A percentile compares a stretch with the other conserved stretches of the same genome.
These are phyloP conservation scores for Rhinella marina DNA, from an alignment of 2,797 vertebrate species.

Conservation along the genomic window DNA sequence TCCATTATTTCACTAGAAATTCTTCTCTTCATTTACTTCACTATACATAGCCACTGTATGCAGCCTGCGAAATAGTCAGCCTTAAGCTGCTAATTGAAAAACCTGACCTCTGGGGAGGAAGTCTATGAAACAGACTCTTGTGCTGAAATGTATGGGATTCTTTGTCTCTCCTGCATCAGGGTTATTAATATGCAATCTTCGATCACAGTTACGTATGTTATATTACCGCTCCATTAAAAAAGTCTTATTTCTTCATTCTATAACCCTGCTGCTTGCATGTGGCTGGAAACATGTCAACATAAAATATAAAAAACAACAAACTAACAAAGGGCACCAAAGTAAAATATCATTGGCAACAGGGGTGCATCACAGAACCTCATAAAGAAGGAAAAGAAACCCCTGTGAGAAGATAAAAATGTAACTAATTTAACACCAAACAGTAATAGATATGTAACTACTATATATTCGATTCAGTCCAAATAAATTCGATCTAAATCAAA, in stretches of 20 bases:
- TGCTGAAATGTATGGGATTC: constrained; percentile 31
- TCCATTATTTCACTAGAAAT: background rate
- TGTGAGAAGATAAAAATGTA: background rate
- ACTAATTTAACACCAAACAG: too few relatives aligned
- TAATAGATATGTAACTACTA: too few relatives aligned
- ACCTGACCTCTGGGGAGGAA: constrained; percentile 27
- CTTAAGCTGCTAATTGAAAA: constrained; percentile 36
- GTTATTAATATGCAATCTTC: constrained; percentile 33
- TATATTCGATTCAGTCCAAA: too few relatives aligned
- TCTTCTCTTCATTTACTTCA: background rate
- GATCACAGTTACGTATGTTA: constrained; percentile 27
- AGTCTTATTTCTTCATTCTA: background rate
- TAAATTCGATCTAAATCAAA: too few relatives aligned
- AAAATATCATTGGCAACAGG: too few relatives aligned
- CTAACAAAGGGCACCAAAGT: background rate
- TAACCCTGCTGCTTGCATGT: background rate
- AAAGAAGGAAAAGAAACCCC: background rate
- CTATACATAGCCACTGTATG: background rate
- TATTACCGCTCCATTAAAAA: background rate
- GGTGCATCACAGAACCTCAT: background rate
- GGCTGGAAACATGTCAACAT: background rate
- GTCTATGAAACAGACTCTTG: constrained; percentile 35
- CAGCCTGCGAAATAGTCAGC: constrained; percentile 28
- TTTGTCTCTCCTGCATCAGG: background rate
- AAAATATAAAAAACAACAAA: background rate